Evolutionary conservation across 2,113 vertebrate genomes (phyloP), one percentile per base, ranked within the genome.

Genomic region (Odontesthes bonariensis): DNA sequence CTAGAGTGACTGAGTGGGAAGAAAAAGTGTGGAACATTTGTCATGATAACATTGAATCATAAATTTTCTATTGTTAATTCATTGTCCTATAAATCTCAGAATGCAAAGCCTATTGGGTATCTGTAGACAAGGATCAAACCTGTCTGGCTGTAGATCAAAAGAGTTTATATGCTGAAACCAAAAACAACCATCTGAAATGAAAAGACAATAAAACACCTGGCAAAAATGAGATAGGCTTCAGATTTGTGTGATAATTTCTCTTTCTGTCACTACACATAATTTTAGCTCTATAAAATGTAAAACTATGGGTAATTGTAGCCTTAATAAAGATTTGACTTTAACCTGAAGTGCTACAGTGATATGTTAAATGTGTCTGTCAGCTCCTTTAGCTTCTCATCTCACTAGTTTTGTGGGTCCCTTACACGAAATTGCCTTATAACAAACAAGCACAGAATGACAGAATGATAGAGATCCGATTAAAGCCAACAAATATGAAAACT

Each of bases 401-500:
- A 16, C 58, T 47, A 12, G 10, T 19, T 61, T 40, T 60, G 1
- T 11, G 19, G 23, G 27, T 42, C 8, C 9, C 2, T 47, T 9
- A 40, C 16, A 62, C 20, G 20, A 51, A 27, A 27, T 31, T 65
- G 55, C 72, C 54, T 42, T 23, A 42, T 59, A 68, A 49, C 49
- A 57, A 44, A 73, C 68, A 75, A 32, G 32, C 35, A 74, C 27
- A 27, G 27, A 27, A 27, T 27, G 27, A 27, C 2, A 27, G 27
- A 27, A 33, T n/a, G 67, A 65, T 57, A 49, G 31, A 44, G 13
- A 70, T 61, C 23, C 54, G 33, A 52, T 67, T 14, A 35, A 65
- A 72, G 12, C 31, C 70, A 17, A 5, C 19, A 46, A 51, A 71
- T n/a, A n/a, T n/a, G n/a, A n/a, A n/a, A n/a, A n/a, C n/a, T n/a